Evolutionary conservation across 2,797 vertebrate species (phyloP).

Genomic region (Paratrypauchen microcephalus): DNA sequence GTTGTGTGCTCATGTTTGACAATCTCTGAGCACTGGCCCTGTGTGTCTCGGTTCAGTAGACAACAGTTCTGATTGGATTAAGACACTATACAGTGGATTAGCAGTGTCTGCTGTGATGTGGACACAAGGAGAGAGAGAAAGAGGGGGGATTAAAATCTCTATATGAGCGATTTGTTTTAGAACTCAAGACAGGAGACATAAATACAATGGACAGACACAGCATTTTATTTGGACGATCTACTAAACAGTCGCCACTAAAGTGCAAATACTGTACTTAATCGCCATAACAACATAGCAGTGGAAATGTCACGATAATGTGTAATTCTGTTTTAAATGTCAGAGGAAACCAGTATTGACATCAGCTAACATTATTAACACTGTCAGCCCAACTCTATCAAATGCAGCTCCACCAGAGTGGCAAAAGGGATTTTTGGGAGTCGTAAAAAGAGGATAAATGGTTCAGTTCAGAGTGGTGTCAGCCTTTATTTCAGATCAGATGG

Average conservation of each 20-base stretch:
- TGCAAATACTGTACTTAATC: slow-evolving; percentile 50
- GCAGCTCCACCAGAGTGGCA: slow-evolving; percentile 31
- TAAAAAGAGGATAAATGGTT: slow-evolving; percentile 44
- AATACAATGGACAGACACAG: slow-evolving; percentile 47
- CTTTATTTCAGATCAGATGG: slow-evolving; percentile 13
- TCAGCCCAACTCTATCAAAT: slow-evolving; percentile 31
- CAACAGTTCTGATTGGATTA: slow-evolving; percentile 68
- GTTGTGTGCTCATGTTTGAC: slow-evolving; percentile 28
- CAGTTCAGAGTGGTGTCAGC: slow-evolving; percentile 30
- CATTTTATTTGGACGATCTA: slow-evolving; percentile 49
- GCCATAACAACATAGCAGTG: slow-evolving; percentile 47
- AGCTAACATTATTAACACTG: slow-evolving; percentile 39
- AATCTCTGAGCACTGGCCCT: slow-evolving; percentile 34
- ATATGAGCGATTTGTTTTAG: slow-evolving; percentile 41
- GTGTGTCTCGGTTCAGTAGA: slow-evolving; percentile 39
- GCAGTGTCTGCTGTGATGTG: slow-evolving; percentile 48
- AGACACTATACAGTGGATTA: slow-evolving; percentile 60
- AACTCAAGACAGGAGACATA: slow-evolving; percentile 43
- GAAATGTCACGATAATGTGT: slow-evolving; percentile 35
- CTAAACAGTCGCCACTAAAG: slow-evolving; percentile 40
- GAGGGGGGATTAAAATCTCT: slow-evolving; percentile 36
- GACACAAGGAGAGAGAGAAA: slow-evolving; percentile 29
- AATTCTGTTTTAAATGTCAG: slow-evolving; percentile 35
- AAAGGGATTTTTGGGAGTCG: slow-evolving; percentile 24
- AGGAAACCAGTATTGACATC: slow-evolving; percentile 31